Conservation (phyloP, 2,888 invertebrate genomes). For the Herminia tarsipennalis region DNA sequence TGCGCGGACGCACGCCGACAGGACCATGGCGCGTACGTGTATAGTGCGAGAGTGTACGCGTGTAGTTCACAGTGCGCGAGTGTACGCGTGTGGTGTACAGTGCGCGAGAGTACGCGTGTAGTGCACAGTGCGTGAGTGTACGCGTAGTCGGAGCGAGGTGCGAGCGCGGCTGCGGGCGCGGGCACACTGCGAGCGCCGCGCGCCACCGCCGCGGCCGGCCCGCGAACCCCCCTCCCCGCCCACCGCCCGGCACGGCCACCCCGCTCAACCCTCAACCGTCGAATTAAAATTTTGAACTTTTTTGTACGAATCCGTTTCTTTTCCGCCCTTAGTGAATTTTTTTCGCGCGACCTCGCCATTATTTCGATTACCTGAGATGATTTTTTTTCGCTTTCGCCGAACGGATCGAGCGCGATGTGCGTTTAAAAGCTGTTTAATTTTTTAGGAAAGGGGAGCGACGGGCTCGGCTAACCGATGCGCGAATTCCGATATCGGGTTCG, state of each 20-base stretch:
- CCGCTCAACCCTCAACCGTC: constrained; percentile 60
- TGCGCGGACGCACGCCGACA: constrained; percentile 78
- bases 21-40: constrained; percentile 63
- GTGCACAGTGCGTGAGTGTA: constrained; percentile 2
- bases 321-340: constrained; percentile 85
- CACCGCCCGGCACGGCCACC: constrained; percentile 24
- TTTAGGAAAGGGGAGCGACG: constrained; percentile 80
- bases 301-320: constrained; percentile 83
- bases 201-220: constrained; percentile 17
- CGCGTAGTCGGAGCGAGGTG: constrained; percentile 2
- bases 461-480: constrained; percentile 80
- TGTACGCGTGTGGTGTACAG: too few species aligned
- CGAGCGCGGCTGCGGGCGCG: constrained; percentile 11
- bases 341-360: constrained; percentile 80
- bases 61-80: not conserved
- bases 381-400: constrained; percentile 74
- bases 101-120: too few species aligned
- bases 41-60: constrained; percentile 5
- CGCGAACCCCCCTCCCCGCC: constrained; percentile 18
- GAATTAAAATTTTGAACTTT: constrained; percentile 80
- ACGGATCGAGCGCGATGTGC: constrained; percentile 70
- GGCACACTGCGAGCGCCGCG: constrained; percentile 12
- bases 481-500: constrained; percentile 80
- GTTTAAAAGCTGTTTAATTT: constrained; percentile 84
- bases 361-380: constrained; percentile 84